phyloP scores from a whole-genome alignment of 2,888 invertebrate species.

The Miltochrista miniata region DNA sequence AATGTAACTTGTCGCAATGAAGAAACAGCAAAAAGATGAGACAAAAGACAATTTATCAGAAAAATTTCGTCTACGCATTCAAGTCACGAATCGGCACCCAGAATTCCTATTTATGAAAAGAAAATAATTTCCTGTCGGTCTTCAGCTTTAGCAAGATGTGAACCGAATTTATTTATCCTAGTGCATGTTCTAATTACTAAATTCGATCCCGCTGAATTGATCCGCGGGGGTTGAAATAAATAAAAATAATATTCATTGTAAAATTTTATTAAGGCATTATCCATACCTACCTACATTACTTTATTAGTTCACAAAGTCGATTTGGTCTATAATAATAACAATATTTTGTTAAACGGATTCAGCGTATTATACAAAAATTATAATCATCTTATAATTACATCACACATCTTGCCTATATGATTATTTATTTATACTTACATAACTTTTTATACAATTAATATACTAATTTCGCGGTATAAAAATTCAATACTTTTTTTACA shows the following conservation, averaged over 20 bases:
- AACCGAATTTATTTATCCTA: too few relatives aligned
- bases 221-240: conserved; percentile 18
- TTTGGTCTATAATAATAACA: conserved; percentile 34
- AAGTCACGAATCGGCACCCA: too few relatives aligned
- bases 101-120: too few relatives aligned
- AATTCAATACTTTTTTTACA: conserved; percentile 63
- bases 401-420: conserved; percentile 49
- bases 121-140: too few relatives aligned
- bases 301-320: conserved; percentile 45
- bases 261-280: conserved; percentile 64
- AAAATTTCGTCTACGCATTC: too few relatives aligned
- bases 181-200: too few relatives aligned
- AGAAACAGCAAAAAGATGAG: too few relatives aligned
- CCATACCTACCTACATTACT: conserved; percentile 53
- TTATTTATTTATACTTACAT: conserved; percentile 30
- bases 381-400: conserved; percentile 46
- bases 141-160: too few relatives aligned
- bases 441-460: conserved; percentile 24
- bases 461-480: conserved; percentile 56
- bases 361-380: conserved; percentile 38
- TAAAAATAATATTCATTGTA: conserved; percentile 38
- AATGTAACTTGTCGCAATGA: too few relatives aligned
- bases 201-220: too few relatives aligned
- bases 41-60: too few relatives aligned
- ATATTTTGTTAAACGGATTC: conserved; percentile 36